These are phyloP conservation scores for Phocides pigmalion DNA, from an alignment of 1,140 invertebrate genomes.

Conservation along the genomic window DNA sequence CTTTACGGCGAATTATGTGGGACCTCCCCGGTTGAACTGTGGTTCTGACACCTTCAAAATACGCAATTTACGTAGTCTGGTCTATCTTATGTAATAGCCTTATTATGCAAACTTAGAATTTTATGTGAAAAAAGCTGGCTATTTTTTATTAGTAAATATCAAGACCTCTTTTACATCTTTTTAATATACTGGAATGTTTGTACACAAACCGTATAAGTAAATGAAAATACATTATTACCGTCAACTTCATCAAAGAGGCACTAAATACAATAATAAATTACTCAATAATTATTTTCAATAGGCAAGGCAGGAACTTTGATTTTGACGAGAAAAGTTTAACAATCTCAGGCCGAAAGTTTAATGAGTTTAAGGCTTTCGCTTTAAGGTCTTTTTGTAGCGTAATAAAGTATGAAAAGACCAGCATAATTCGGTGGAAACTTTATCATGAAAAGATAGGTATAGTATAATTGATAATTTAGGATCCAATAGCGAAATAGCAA, in stretches of 20 bases:
- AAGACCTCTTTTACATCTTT: too few relatives aligned
- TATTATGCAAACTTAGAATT: too few relatives aligned
- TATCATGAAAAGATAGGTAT: neutral
- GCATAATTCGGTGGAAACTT: neutral
- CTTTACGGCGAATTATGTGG: too few relatives aligned
- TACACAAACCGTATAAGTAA: neutral
- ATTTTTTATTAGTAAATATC: too few relatives aligned
- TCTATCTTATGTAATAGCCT: too few relatives aligned
- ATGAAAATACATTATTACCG: neutral
- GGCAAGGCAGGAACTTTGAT: constrained; percentile 18
- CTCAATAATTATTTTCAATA: constrained; percentile 31
- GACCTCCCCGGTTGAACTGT: too few relatives aligned
- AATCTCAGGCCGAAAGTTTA: constrained; percentile 31
- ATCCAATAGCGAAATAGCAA: too few relatives aligned
- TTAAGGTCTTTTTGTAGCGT: constrained; percentile 14
- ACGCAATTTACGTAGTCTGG: too few relatives aligned
- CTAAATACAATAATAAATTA: neutral
- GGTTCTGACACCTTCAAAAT: too few relatives aligned
- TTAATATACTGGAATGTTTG: too few relatives aligned
- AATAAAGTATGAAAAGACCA: constrained; percentile 14
- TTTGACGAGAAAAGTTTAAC: constrained; percentile 39
- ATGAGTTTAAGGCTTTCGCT: constrained; percentile 1
- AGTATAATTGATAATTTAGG: neutral
- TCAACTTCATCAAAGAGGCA: too few relatives aligned
- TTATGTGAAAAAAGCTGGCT: too few relatives aligned